Percentiles rank a stretch among this genome's conserved stretches.
These are phyloP conservation scores for Platyrinchus mystaceus DNA, from an alignment of 2,797 vertebrate genomes.

Conservation along the genomic window DNA sequence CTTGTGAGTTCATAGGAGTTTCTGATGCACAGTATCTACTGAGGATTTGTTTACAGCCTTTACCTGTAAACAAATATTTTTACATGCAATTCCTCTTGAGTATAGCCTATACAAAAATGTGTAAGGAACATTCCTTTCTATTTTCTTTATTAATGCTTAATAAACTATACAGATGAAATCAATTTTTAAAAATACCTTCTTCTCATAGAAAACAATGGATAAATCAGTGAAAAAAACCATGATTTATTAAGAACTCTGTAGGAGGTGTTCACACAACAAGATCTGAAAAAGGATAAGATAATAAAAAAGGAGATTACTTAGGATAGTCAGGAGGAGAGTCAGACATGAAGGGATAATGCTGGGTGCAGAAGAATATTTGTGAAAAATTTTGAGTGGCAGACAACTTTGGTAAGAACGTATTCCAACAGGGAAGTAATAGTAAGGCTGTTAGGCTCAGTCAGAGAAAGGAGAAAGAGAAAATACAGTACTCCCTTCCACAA, in stretches of 20 bases:
- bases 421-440: not conserved
- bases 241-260: not conserved
- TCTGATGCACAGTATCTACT: rapidly evolving
- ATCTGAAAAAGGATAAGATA: not conserved
- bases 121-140: not conserved
- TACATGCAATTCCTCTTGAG: not conserved
- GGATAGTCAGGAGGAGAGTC: not conserved
- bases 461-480: not conserved
- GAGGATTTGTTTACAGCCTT: not conserved
- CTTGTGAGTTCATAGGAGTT: not conserved
- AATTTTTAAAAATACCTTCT: not conserved
- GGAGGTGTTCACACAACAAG: not conserved
- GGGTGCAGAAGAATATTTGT: not conserved
- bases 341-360: not conserved
- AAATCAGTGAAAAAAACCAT: not conserved
- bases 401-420: not conserved
- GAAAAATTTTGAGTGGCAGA: not conserved
- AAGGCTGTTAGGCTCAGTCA: not conserved
- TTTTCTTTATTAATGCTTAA: not conserved
- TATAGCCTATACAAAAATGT: not conserved
- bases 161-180: not conserved
- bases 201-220: not conserved
- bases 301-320: not conserved
- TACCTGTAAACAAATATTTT: rapidly evolving
- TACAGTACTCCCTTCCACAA: not conserved